Evolutionary conservation across 2,113 vertebrate genomes (phyloP), one percentile per base, ranked within the genome.

Genomic region (Turdus rufiventris): DNA sequence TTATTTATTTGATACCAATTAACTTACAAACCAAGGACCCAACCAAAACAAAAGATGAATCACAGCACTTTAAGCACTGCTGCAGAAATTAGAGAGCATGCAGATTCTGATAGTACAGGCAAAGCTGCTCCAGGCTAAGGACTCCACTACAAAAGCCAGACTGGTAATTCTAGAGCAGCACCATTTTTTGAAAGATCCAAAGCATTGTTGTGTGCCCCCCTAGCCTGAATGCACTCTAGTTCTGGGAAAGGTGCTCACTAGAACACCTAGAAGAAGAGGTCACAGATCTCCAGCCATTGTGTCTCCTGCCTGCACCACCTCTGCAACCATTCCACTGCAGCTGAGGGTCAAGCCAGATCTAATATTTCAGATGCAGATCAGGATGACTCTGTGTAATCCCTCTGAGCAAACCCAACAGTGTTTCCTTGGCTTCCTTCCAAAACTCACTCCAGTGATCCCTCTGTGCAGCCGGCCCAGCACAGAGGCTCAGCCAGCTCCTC

Each of bases 361-460:
- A 43, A 3, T 34, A 74, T 67, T 91, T 85, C 92, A 74, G 56
- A 58, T 11, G 54, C 63, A 60, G 85, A 85, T 88, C 75, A 51
- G 88, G 87, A 62, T 57, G 72, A 58, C 71, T 70, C 58, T 14
- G 25, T 1, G 17, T 73, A 93, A 91, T 83, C 77, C 88, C 45
- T 42, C 56, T 0, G 0, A 82, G 58, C 50, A 83, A 95, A 42
- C 18, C 16, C 7, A 2, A 25, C 79, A 61, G 16, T 5, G 34
- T 62, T 91, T 66, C 75, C 56, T 36, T 90, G 91, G 88, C 96
- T 73, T 77, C 82, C 51, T 66, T 88, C 94, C 92, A 93, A 40
- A 84, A 16, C 20, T 54, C 77, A 13, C 67, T 50, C 7, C 17
- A 0, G 34, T 6, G 54, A 89, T 73, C n/a, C n/a, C 48, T 33